Evolutionary conservation across 2,113 vertebrate genomes (phyloP), one percentile per base, ranked within the genome.

Genomic region (Chloropsis cyanopogon): DNA sequence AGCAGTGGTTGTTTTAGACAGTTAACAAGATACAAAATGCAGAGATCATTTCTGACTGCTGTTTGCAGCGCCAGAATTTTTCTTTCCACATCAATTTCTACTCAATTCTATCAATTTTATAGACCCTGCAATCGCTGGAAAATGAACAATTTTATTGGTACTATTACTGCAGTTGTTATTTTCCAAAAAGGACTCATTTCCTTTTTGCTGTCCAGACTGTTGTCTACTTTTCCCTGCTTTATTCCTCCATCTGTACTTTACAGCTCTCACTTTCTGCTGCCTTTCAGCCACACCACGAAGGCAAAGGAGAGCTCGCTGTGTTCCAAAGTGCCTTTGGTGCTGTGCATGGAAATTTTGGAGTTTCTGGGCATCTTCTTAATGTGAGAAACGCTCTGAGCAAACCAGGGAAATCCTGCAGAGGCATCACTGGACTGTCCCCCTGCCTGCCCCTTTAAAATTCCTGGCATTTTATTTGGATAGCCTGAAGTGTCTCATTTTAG

Each of bases 341-440:
- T n/a, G 44, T 15, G 14, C 12, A 16, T 17, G 35, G 8, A 14
- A 14, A 19, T 72, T 65, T 33, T 2, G 0, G 19, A 17, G 10
- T 12, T 78, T 50, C 7, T 49, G 41, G 25, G 42, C 20, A 12
- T 39, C 17, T 69, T 41, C 39, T 61, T 21, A 42, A 25, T 12
- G 13, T 17, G 53, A 76, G 63, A 57, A 89, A 78, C 1, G 6
- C 65, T 88, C 53, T 52, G 49, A 20, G 2, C 6, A n/a, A 59
- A 26, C 2, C 46, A 29, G 37, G 24, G 31, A 26, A 42, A 8
- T 10, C 24, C 44, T 19, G 53, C 9, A 10, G 28, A 22, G 42
- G 5, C 0, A 0, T 29, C 31, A 10, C 41, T 60, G 59, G 12
- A 11, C 26, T 31, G 12, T 4, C 3, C 5, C 5, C 17, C 10